phyloP scores from a whole-genome alignment of 2,113 vertebrate species.

The Pituophis catenifer region DNA sequence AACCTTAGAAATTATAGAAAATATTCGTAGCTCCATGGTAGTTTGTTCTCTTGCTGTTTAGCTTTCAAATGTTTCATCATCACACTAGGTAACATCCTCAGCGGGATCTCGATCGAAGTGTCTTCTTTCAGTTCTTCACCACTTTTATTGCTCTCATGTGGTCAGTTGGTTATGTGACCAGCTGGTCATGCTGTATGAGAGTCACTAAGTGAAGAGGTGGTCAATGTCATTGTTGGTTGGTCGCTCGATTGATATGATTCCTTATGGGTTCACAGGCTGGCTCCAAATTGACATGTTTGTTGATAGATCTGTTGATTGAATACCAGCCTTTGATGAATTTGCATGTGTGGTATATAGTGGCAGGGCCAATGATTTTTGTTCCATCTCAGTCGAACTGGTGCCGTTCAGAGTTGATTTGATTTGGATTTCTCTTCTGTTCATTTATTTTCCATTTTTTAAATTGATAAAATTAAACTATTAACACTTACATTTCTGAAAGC shows the following conservation, averaged over 20 bases:
- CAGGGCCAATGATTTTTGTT: background rate
- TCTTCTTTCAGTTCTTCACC: background rate
- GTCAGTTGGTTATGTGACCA: background rate
- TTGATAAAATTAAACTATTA: background rate
- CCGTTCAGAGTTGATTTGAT: background rate
- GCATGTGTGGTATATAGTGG: background rate
- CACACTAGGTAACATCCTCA: background rate
- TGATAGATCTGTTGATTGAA: background rate
- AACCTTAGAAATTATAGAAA: background rate
- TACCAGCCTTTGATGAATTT: background rate
- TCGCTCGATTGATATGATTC: background rate
- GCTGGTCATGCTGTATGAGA: background rate
- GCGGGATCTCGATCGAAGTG: background rate
- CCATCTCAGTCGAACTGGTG: background rate
- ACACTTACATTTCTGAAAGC: background rate
- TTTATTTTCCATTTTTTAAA: background rate
- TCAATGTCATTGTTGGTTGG: background rate
- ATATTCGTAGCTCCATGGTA: background rate
- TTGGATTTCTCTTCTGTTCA: background rate
- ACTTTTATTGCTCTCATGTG: background rate
- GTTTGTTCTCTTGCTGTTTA: background rate
- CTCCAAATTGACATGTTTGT: background rate
- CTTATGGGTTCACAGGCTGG: background rate
- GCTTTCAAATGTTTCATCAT: background rate
- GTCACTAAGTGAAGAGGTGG: background rate